These are phyloP conservation scores for Ptilorrhoa leucosticta DNA, from an alignment of 2,113 vertebrate genomes.

Conservation along the genomic window DNA sequence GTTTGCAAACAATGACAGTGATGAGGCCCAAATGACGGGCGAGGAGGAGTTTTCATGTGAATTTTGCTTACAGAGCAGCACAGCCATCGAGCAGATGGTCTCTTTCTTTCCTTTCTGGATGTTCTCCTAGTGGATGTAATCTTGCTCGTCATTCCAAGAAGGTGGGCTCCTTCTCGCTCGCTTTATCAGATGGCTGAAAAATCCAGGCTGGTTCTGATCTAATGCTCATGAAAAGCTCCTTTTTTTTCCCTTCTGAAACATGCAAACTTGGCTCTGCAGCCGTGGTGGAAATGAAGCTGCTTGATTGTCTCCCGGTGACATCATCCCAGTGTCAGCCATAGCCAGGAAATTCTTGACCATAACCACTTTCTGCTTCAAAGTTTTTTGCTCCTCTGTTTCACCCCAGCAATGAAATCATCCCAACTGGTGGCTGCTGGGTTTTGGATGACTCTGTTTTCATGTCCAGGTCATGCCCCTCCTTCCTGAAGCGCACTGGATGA, in stretches of 20 bases:
- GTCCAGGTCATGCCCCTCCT: neutral
- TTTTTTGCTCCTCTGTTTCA: conserved; percentile 41
- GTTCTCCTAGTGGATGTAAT: conserved; percentile 36
- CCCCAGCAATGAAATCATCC: conserved; percentile 23
- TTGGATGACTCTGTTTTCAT: neutral
- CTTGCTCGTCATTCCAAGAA: conserved; percentile 26
- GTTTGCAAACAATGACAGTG: conserved; percentile 50
- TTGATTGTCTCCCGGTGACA: conserved; percentile 20
- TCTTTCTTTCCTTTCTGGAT: conserved; percentile 4
- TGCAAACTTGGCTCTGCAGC: neutral
- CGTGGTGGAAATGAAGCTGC: neutral
- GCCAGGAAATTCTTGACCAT: conserved; percentile 48
- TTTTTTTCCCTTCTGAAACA: neutral
- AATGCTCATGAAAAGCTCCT: neutral
- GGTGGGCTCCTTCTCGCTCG: neutral
- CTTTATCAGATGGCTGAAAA: neutral
- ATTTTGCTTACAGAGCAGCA: conserved; percentile 48
- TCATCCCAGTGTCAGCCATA: neutral
- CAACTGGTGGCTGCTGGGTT: neutral
- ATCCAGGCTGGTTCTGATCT: conserved; percentile 7
- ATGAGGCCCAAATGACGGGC: conserved; percentile 34
- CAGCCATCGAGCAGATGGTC: conserved; percentile 57
- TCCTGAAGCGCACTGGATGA: neutral
- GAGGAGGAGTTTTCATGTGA: conserved; percentile 10
- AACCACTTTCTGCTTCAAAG: neutral